phyloP scores from a whole-genome alignment of 2,888 invertebrate genomes.

The Amphipyra tragopoginis region DNA sequence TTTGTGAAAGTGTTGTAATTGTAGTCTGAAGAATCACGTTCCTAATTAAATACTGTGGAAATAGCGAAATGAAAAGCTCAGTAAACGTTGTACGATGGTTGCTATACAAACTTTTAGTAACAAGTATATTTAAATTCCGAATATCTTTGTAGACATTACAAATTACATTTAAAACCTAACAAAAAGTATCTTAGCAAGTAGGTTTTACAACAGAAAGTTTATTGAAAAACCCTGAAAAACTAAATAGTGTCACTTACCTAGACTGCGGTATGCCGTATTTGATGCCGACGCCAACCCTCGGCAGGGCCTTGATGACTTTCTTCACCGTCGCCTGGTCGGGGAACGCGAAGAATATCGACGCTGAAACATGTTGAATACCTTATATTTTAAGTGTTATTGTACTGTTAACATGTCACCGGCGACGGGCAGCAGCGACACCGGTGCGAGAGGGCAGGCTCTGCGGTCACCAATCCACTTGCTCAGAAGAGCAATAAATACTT shows the following conservation, averaged over 20 bases:
- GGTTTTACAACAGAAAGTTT: too few species aligned
- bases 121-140: too few species aligned
- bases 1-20: too few species aligned
- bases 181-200: too few species aligned
- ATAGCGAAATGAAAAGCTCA: too few species aligned
- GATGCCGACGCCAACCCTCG: constrained; percentile 99
- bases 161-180: too few species aligned
- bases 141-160: too few species aligned
- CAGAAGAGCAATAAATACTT: background rate
- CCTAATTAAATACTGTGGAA: too few species aligned
- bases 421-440: constrained; percentile 48
- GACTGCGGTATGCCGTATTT: constrained; percentile 99
- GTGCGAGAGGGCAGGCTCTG: constrained; percentile 22
- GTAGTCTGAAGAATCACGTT: too few species aligned
- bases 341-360: constrained; percentile 99
- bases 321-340: constrained; percentile 99
- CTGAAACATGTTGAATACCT: constrained; percentile 88
- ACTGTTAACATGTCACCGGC: constrained; percentile 18
- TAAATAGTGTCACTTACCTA: constrained; percentile 90
- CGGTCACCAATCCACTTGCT: constrained; percentile 28
- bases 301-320: constrained; percentile 99
- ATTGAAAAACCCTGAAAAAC: background rate
- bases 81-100: too few species aligned
- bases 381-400: constrained; percentile 27
- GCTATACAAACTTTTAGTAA: too few species aligned